phyloP scores from a whole-genome alignment of 2,888 invertebrate species.

The Spodoptera littoralis region DNA sequence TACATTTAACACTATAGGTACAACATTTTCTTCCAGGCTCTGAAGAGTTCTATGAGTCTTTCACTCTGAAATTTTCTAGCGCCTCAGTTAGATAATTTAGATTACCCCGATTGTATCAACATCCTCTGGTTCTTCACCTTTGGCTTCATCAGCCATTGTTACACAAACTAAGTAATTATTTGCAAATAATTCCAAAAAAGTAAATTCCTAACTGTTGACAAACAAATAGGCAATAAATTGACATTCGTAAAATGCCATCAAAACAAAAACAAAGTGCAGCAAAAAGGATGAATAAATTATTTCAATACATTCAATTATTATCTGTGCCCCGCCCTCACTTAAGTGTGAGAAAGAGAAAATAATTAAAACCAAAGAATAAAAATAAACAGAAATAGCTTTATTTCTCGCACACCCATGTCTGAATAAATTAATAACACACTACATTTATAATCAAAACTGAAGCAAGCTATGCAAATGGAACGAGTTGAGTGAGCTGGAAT shows the following conservation, averaged over 20 bases:
- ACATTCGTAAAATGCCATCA: slow-evolving; percentile 7
- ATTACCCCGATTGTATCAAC: slow-evolving; percentile 83
- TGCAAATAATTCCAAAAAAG: too few relatives aligned
- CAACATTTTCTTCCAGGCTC: too few relatives aligned
- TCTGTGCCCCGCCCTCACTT: neutral
- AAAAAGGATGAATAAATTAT: too few relatives aligned
- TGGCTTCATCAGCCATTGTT: slow-evolving; percentile 66
- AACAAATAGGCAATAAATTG: neutral
- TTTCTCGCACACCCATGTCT: slow-evolving; percentile 56
- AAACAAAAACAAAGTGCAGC: neutral
- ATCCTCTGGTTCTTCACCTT: slow-evolving; percentile 80
- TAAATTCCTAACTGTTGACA: slow-evolving; percentile 3
- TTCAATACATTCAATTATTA: slow-evolving; percentile 1
- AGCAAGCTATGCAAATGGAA: slow-evolving; percentile 55
- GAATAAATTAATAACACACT: slow-evolving; percentile 67
- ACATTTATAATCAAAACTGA: slow-evolving; percentile 42
- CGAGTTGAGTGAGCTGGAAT: slow-evolving; percentile 54
- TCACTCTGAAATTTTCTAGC: neutral
- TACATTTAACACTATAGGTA: too few relatives aligned
- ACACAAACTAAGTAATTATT: neutral
- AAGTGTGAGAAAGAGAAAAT: neutral
- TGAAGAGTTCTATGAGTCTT: too few relatives aligned
- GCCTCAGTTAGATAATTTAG: neutral
- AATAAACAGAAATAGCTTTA: slow-evolving; percentile 58
- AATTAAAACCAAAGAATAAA: slow-evolving; percentile 21